Evolutionary conservation across 2,113 vertebrate species (phyloP).

Genomic region (Gavialis gangeticus): DNA sequence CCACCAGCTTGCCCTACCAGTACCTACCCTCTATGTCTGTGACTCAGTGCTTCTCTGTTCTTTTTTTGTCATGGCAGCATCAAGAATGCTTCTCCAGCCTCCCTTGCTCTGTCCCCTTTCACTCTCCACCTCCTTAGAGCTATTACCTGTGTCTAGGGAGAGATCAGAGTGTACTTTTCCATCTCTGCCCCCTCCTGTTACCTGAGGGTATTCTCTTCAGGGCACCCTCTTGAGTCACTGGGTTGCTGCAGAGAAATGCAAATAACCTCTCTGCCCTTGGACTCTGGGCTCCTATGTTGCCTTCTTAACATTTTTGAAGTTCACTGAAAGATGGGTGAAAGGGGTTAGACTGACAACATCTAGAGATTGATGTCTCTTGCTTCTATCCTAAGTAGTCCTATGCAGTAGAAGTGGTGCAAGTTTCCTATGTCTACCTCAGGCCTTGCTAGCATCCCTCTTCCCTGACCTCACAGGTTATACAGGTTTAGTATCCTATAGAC

Average conservation of each 20-base stretch:
- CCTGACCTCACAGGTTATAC: not conserved
- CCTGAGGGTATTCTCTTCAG: not conserved
- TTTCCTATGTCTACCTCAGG: not conserved
- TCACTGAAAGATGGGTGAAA: not conserved
- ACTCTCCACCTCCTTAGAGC: not conserved
- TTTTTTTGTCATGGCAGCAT: too few relatives aligned
- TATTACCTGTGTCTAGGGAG: not conserved
- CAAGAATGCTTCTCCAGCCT: not conserved
- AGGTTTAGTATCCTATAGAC: not conserved
- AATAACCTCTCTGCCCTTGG: not conserved
- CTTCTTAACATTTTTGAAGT: not conserved
- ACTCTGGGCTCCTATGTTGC: not conserved
- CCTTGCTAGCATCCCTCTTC: not conserved
- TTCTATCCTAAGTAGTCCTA: not conserved
- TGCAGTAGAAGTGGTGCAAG: not conserved
- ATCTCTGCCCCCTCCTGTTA: not conserved
- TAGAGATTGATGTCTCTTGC: not conserved
- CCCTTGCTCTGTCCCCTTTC: not conserved
- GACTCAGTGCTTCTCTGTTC: too few relatives aligned
- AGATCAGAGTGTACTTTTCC: not conserved
- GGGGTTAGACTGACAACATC: not conserved
- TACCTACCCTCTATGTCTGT: too few relatives aligned
- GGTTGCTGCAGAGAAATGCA: not conserved
- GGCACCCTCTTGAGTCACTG: not conserved
- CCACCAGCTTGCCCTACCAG: too few relatives aligned